A percentile compares a stretch with the other conserved stretches of the same genome.
phyloP scores from a whole-genome alignment of 2,888 invertebrate species.

The Epistrophe grossulariae region DNA sequence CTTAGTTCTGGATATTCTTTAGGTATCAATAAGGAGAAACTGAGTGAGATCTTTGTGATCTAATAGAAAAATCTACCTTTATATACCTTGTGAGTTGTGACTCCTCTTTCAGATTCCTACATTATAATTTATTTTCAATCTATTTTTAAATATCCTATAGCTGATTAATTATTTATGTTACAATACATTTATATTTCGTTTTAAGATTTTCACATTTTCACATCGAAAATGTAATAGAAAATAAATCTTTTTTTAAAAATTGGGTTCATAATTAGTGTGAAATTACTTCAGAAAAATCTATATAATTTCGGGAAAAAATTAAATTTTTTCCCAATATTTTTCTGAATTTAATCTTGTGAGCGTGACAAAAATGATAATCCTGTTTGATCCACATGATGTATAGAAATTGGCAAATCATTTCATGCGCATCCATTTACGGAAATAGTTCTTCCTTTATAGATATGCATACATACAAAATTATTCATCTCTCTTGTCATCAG shows the following conservation, averaged over 20 bases:
- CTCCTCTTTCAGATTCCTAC: too few species aligned
- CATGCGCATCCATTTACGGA: conserved; percentile 45
- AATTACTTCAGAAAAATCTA: conserved; percentile 46
- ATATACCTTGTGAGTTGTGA: too few species aligned
- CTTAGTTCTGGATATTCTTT: too few species aligned
- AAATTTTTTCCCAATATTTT: not conserved
- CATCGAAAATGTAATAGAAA: not conserved
- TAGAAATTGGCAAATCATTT: conserved; percentile 37
- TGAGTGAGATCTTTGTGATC: too few species aligned
- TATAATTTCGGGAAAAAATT: not conserved
- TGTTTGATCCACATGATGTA: not conserved
- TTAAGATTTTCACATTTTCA: not conserved
- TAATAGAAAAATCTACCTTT: too few species aligned
- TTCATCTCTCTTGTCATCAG: not conserved
- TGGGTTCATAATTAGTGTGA: conserved; percentile 37
- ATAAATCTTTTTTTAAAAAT: not conserved
- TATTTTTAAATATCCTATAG: too few species aligned
- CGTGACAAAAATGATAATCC: conserved; percentile 57
- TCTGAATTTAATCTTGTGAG: conserved; percentile 45
- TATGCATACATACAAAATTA: not conserved
- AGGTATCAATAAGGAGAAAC: too few species aligned
- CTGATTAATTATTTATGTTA: too few species aligned
- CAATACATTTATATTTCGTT: not conserved
- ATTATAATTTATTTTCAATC: too few species aligned
- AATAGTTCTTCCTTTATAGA: not conserved